A percentile compares a stretch with the other conserved stretches of the same genome.
Evolutionary conservation across 2,888 invertebrate genomes (phyloP).

Genomic region (Magallana nippona): DNA sequence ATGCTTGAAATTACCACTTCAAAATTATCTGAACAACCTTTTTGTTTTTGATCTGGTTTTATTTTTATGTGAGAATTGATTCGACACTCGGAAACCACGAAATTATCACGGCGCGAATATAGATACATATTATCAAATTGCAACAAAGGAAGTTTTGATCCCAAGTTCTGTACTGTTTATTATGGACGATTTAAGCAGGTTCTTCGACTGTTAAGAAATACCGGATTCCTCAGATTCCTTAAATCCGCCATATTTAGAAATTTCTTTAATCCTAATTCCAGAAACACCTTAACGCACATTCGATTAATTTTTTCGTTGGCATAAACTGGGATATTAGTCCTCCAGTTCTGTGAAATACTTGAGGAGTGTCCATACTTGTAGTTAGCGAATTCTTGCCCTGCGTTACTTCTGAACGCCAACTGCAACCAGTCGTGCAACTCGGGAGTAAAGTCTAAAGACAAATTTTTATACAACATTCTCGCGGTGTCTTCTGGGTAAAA

Average conservation of each 20-base stretch:
- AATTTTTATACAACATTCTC: background rate
- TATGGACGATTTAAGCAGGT: background rate
- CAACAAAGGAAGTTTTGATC: no score
- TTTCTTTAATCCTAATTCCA: constrained; percentile 9
- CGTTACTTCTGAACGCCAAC: background rate
- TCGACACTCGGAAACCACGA: no score
- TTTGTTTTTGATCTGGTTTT: no score
- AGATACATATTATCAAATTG: no score
- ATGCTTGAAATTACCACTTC: no score
- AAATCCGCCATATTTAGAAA: constrained; percentile 3
- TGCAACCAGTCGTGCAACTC: constrained; percentile 22
- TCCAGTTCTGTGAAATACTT: constrained; percentile 36
- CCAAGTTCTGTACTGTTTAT: background rate
- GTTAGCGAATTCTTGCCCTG: background rate
- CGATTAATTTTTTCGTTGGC: background rate
- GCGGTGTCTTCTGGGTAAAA: background rate
- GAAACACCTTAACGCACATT: constrained; percentile 8
- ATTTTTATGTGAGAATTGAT: no score
- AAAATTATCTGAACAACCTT: no score
- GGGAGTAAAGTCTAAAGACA: background rate
- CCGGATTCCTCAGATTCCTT: constrained; percentile 8
- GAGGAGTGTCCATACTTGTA: constrained; percentile 28
- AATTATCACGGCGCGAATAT: no score
- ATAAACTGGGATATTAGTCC: background rate
- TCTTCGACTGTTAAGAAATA: background rate